Evolutionary conservation across 2,113 vertebrate genomes (phyloP).

Genomic region (Tyto alba): DNA sequence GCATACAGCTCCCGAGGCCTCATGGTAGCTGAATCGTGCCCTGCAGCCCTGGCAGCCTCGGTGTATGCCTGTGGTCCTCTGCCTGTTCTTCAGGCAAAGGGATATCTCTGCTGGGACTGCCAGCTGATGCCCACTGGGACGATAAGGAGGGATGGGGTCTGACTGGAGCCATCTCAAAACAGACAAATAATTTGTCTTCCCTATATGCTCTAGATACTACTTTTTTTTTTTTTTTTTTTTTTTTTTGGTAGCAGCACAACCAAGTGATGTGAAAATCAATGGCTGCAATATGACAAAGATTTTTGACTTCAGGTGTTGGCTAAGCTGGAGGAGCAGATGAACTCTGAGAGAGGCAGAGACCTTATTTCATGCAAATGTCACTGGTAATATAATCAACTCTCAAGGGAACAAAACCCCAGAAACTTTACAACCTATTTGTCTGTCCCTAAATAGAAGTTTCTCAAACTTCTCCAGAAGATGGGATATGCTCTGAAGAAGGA

Average conservation of each 20-base stretch:
- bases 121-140: not conserved
- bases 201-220: not conserved
- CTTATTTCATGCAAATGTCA: slow-evolving; percentile 14
- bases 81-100: not conserved
- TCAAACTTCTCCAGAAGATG: not conserved
- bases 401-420: slow-evolving; percentile 33
- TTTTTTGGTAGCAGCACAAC: not conserved
- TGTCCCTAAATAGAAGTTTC: slow-evolving; percentile 30
- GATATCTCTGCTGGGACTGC: not conserved
- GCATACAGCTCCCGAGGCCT: not conserved
- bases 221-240: not conserved
- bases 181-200: not conserved
- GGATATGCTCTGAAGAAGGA: slow-evolving; percentile 11
- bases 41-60: not conserved
- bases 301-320: slow-evolving; percentile 30
- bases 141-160: not conserved
- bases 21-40: no score
- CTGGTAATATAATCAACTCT: not conserved
- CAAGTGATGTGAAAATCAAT: not conserved
- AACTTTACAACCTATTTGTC: slow-evolving; percentile 35
- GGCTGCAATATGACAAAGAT: not conserved
- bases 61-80: not conserved
- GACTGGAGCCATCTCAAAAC: not conserved
- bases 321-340: slow-evolving; percentile 15
- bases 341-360: not conserved